Base-by-base conservation (phyloP, 2,113 vertebrate species). In the Lontra canadensis region DNA sequence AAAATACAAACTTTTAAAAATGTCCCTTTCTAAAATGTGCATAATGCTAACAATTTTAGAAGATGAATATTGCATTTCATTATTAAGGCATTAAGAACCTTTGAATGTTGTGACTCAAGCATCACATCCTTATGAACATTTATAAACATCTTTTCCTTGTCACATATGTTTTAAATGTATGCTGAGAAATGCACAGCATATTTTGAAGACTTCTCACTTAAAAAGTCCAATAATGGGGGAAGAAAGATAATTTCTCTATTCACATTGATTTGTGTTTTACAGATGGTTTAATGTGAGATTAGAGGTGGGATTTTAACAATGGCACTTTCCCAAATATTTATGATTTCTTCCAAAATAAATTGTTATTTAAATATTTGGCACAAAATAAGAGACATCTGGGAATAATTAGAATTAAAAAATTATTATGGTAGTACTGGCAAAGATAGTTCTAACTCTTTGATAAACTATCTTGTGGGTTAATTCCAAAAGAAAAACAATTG, bases 401-500 rank as follows among this genome's bases (percentile, higher is more conserved):
- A 15, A 81, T 34, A 74, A 57, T 59, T 69, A 84, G 9, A 73
- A 73, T 18, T 44, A 86, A 85, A 94, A 42, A 23, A 74, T 34
- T 78, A 89, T 25, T 73, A 3, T 6, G 11, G 5, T 15, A 88
- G 1, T 10, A 25, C 0, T 31, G 67, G n/a, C 8, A 92, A 82
- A 89, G 18, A 87, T 1, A 94, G 44, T 31, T 7, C 1, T 84
- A 87, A 67, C 4, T 63, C 49, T n/a, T 39, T 36, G 63, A 3
- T 89, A 82, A 10, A 36, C 10, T 18, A 2, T 94, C 96, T 93
- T 95, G 36, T 63, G 1, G 44, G 61, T 74, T 87, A 57, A 86
- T 90, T 91, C 25, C n/a, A 93, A 52, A 1, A 71, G 52, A 95
- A 97, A 90, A 97, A 29, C 23, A 94, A 42, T 34, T 14, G 47